Base-by-base conservation (phyloP, 2,888 invertebrate species). In the Trachelus stipa region DNA sequence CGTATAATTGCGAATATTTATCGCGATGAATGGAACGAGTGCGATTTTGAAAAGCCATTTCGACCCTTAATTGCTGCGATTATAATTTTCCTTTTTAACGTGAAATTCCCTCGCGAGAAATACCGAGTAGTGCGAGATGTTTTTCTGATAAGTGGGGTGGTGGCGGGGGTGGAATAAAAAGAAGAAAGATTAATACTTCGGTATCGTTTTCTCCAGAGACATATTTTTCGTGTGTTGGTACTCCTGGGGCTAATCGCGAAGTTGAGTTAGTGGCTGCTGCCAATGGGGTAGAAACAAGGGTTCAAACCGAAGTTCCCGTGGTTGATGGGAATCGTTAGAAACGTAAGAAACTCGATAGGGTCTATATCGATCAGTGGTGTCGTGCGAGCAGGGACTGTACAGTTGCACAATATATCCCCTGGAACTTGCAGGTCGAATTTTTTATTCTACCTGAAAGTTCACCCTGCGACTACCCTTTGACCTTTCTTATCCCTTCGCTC, bases 1-100 rank as follows among this genome's bases (percentile, higher is more conserved):
- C 68, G 69, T 75, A 69, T 40, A 73, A 73, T 77, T 40, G 40
- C 73, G 73, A 75, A 69, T 77, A 77, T 79, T 77, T 77, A 79
- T 79, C 73, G 69, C 40, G 73, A 11, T 34, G 68, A 69, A 77
- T 79, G 68, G 74, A 0, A 37, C 31, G 69, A 30, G 34, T 35
- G 68, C 69, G 74, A 79, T 79, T 79, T 56, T 35, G 40, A 73
- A 33, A 73, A 75, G 71, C 37, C 74, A 75, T 73, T 73, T 12
- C 73, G 34, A 34, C 33, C 37, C 73, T 75, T 75, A 77, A 75
- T 74, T 68, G 73, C 56, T 34, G 73, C 69, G 78, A 73, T 37
- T 69, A 69, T 30, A 1, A 69, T 69, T 69, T 71, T 4, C 1
- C 11, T 1, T 33, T 11, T 71, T 33, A 12, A 9, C 71, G 56